Percentiles rank a stretch among this genome's conserved stretches.
Conservation (phyloP, 2,113 vertebrate genomes). For the Takifugu flavidus region DNA sequence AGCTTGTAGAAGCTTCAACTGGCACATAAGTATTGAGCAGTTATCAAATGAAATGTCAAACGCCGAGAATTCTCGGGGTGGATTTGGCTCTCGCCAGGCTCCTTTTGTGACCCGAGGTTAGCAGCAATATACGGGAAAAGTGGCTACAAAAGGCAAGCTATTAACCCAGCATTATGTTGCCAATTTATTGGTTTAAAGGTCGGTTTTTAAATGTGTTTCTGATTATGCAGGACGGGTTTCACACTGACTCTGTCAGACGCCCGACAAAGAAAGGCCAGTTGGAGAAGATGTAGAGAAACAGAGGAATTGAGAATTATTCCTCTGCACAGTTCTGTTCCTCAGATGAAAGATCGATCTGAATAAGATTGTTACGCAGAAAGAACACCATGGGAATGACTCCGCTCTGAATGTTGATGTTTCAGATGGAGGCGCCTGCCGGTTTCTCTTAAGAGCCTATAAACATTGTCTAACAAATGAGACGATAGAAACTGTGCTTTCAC, state of each 20-base stretch:
- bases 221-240: conserved; percentile 62
- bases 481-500: too few species aligned
- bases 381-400: not conserved
- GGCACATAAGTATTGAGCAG: conserved; percentile 9
- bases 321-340: conserved; percentile 18
- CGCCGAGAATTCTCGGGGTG: conserved; percentile 1
- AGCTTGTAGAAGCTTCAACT: conserved; percentile 6
- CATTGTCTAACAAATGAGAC: not conserved
- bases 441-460: not conserved
- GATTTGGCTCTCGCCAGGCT: conserved; percentile 20
- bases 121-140: conserved; percentile 12
- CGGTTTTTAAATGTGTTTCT: conserved; percentile 18
- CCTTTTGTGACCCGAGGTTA: conserved; percentile 12
- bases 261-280: conserved; percentile 16
- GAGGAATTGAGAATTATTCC: conserved; percentile 24
- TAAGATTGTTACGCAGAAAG: not conserved
- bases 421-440: conserved; percentile 1
- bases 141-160: conserved; percentile 17
- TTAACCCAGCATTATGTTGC: conserved; percentile 29
- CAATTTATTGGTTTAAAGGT: too few species aligned
- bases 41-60: conserved; percentile 28
- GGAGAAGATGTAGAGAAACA: conserved; percentile 20
- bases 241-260: conserved; percentile 41
- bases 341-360: conserved; percentile 3
- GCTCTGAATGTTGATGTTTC: conserved; percentile 6